Conservation (phyloP, 23 tunicate genomes). For the Styela clava region DNA sequence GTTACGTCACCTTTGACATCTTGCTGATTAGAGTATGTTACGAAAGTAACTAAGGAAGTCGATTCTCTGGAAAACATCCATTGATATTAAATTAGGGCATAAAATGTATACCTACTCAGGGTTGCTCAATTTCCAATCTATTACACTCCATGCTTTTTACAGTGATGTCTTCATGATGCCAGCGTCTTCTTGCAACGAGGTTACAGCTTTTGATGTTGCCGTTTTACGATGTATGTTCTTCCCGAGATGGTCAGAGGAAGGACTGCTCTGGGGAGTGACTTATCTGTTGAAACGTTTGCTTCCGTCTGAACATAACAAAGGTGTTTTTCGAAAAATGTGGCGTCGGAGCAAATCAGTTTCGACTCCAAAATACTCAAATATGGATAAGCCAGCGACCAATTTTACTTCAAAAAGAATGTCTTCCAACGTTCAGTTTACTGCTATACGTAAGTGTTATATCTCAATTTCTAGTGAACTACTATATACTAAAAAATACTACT, state of each 20-base stretch:
- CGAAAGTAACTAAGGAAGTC: too few species aligned
- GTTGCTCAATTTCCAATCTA: too few species aligned
- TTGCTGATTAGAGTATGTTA: too few species aligned
- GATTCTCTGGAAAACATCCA: too few species aligned
- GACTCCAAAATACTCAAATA: background rate
- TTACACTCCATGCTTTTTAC: too few species aligned
- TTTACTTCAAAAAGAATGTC: background rate
- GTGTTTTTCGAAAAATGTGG: background rate
- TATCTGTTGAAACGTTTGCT: conserved; percentile 61
- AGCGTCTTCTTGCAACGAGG: conserved; percentile 9
- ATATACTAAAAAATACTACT: too few species aligned
- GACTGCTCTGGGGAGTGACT: conserved; percentile 79
- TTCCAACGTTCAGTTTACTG: background rate
- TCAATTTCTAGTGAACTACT: too few species aligned
- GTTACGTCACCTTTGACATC: too few species aligned
- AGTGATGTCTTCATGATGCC: background rate
- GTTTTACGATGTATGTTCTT: conserved; percentile 64
- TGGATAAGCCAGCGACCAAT: background rate
- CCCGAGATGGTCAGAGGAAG: conserved; percentile 78
- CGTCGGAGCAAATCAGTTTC: background rate
- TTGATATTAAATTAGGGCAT: too few species aligned
- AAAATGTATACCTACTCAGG: too few species aligned
- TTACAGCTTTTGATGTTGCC: conserved; percentile 67
- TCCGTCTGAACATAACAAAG: conserved; percentile 2
- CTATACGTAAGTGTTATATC: background rate